Conservation (phyloP, 2,113 vertebrate genomes). For the Coreoperca whiteheadi region DNA sequence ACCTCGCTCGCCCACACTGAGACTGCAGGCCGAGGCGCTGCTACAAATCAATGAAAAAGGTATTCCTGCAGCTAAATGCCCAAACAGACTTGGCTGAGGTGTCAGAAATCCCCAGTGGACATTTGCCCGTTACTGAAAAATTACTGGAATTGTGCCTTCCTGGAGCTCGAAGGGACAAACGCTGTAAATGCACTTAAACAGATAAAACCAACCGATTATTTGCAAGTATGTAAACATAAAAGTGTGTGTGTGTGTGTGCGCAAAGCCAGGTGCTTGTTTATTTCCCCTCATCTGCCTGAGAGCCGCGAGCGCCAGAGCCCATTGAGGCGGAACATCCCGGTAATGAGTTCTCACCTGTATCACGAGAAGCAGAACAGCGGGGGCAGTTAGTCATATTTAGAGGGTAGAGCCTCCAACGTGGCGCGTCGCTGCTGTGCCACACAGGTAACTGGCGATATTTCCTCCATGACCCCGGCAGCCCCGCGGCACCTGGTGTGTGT, state of each 20-base stretch:
- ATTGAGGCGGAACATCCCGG: conserved; percentile 56
- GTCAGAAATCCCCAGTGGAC: conserved; percentile 42
- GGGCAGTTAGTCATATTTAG: conserved; percentile 77
- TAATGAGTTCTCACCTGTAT: conserved; percentile 77
- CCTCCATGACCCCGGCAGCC: conserved; percentile 62
- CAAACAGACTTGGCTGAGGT: conserved; percentile 44
- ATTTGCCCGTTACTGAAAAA: conserved; percentile 36
- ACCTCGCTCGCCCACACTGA: conserved; percentile 16
- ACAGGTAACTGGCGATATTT: conserved; percentile 43
- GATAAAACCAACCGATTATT: conserved; percentile 46
- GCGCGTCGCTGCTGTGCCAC: conserved; percentile 23
- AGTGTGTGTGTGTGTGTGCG: conserved; percentile 6
- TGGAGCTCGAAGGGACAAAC: conserved; percentile 15
- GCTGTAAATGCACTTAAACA: conserved; percentile 21
- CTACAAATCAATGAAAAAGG: conserved; percentile 62
- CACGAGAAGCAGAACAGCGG: conserved; percentile 69
- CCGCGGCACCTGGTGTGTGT: neutral
- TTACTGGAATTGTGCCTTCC: conserved; percentile 26
- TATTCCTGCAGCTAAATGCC: conserved; percentile 62
- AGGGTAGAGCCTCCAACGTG: conserved; percentile 42
- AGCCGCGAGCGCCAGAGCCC: conserved; percentile 19
- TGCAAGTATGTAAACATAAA: conserved; percentile 18
- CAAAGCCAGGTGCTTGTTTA: conserved; percentile 43
- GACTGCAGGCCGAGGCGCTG: conserved; percentile 45
- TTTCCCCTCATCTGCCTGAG: conserved; percentile 46